Percentiles rank a stretch among this genome's conserved stretches.
Conservation (phyloP, 1,140 invertebrate species). For the Chironomus tepperi region DNA sequence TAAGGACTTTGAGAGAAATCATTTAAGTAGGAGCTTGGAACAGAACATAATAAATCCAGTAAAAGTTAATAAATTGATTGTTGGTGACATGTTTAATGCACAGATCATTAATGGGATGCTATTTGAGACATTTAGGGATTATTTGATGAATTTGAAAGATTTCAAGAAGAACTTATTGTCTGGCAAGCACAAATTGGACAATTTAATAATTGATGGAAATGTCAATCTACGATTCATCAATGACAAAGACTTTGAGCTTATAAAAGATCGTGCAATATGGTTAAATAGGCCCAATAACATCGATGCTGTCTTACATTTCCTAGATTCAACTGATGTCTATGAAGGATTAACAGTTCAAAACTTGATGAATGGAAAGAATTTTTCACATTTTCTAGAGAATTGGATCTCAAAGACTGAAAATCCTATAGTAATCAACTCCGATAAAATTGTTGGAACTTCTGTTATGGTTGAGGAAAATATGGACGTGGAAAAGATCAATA, state of each 20-base stretch:
- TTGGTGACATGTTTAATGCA: conserved; percentile 25
- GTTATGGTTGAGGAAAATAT: neutral
- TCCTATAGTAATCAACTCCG: neutral
- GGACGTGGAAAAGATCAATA: neutral
- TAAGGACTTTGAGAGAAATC: conserved; percentile 29
- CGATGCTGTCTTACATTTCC: conserved; percentile 29
- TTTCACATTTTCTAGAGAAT: neutral
- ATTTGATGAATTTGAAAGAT: neutral
- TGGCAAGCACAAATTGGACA: neutral
- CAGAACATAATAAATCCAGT: conserved; percentile 31
- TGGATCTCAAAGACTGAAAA: conserved; percentile 9
- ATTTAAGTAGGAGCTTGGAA: conserved; percentile 31
- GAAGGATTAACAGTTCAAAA: neutral
- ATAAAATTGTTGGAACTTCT: neutral
- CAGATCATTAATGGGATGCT: conserved; percentile 27
- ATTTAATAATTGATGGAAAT: conserved; percentile 27
- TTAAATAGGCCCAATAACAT: conserved; percentile 33
- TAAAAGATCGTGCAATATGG: conserved; percentile 35
- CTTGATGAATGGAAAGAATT: neutral
- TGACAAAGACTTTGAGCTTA: conserved; percentile 30
- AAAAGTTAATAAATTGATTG: conserved; percentile 26
- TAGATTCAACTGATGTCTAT: neutral
- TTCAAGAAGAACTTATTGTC: neutral
- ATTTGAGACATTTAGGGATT: conserved; percentile 24
- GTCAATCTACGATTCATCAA: conserved; percentile 27